Base-by-base conservation (phyloP, 2,888 invertebrate species). In the Hypsopygia costalis region DNA sequence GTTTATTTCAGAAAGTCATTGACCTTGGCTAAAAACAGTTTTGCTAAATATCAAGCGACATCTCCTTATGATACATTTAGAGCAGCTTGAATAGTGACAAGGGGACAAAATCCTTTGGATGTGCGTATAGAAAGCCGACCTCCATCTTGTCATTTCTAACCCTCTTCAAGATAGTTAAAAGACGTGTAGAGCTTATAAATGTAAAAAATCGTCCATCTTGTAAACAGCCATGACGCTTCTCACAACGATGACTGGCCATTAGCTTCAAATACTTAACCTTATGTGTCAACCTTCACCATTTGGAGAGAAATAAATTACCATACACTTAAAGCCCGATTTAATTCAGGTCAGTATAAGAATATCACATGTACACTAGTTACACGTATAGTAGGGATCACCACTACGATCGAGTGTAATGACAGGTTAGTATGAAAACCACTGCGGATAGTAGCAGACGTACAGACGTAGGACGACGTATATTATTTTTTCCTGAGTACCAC, bases 141-240 rank as follows among this genome's bases (percentile, higher is more conserved):
- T 68, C 57, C 54, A 51, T 69, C 60, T 62, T 69, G 68, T 74
- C 69, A 64, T 70, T 62, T 61, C 55, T 51, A 69, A 75, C 76
- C 76, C 74, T 69, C 67, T 60, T 75, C 72, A 74, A 65, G 71
- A 69, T 62, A 52, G 56, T 54, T 51, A 58, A 46, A 49, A 49
- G 54, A 62, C 58, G 60, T 63, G 59, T 54, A 56, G 42, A 57
- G 57, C 59, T 59, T 67, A 61, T 67, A 63, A 60, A 74, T 65
- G 50, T 55, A 55, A 58, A 55, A 60, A 59, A 53, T 36, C 41
- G 47, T 49, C 44, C 37, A 43, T 53, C 35, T 43, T 46, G 40
- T 41, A 44, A 50, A 43, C 30, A 38, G 42, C 31, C 34, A 30
- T 7, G 29, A 25, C n/a, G 28, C 36, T 2, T 21, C 20, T 9